phyloP scores from a whole-genome alignment of 2,797 vertebrate genomes.

The Sebastes flavidus region DNA sequence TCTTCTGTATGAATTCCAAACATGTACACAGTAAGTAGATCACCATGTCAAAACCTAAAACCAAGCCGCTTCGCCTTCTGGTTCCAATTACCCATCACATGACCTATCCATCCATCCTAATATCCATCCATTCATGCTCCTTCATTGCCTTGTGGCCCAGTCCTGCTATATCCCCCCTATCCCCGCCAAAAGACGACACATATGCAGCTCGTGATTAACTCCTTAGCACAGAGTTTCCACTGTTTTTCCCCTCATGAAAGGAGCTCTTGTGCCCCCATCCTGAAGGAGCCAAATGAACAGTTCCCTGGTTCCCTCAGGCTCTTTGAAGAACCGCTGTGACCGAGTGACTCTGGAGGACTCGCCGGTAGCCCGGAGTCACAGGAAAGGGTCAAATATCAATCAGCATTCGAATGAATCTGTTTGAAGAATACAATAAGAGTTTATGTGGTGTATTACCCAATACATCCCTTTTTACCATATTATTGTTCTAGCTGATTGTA shows the following conservation, averaged over 20 bases:
- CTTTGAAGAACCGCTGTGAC: constrained; percentile 76
- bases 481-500: constrained; percentile 12
- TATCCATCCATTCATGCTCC: constrained; percentile 47
- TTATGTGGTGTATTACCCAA: neutral
- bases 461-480: neutral
- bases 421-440: constrained; percentile 10
- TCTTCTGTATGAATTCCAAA: neutral
- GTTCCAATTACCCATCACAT: constrained; percentile 80
- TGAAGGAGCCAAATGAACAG: constrained; percentile 68
- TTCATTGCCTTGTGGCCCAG: constrained; percentile 44
- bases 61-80: constrained; percentile 55
- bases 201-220: constrained; percentile 81
- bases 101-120: constrained; percentile 56
- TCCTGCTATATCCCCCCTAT: constrained; percentile 40
- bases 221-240: constrained; percentile 79
- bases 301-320: constrained; percentile 66
- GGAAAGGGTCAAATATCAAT: constrained; percentile 77
- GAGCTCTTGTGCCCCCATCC: constrained; percentile 75
- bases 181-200: constrained; percentile 67
- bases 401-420: constrained; percentile 27
- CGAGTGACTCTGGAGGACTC: constrained; percentile 48
- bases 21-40: constrained; percentile 24
- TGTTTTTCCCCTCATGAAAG: constrained; percentile 82
- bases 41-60: constrained; percentile 40
- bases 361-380: constrained; percentile 59